A percentile compares a stretch with the other conserved stretches of the same genome.
phyloP scores from a whole-genome alignment of 2,888 invertebrate genomes.

The Drosophila meridiana region DNA sequence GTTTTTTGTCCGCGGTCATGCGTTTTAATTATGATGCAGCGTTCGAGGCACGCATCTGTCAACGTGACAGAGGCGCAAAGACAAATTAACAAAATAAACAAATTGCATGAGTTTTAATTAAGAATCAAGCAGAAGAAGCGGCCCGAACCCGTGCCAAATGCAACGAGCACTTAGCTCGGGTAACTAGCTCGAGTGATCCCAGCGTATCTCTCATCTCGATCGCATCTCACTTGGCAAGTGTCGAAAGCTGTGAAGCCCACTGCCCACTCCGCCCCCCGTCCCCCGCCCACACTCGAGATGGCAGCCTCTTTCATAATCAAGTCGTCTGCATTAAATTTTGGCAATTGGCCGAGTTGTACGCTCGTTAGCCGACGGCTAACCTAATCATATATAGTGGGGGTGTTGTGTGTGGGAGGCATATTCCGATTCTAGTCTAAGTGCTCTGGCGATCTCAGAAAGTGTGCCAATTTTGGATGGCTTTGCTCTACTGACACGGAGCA shows the following conservation, averaged over 20 bases:
- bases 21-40: slow-evolving; percentile 82
- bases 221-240: slow-evolving; percentile 31
- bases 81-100: slow-evolving; percentile 76
- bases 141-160: slow-evolving; percentile 53
- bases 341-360: slow-evolving; percentile 75
- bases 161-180: slow-evolving; percentile 31
- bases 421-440: slow-evolving; percentile 10
- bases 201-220: slow-evolving; percentile 10
- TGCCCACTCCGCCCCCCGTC: background rate
- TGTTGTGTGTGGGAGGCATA: slow-evolving; percentile 39
- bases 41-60: slow-evolving; percentile 73
- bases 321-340: slow-evolving; percentile 75
- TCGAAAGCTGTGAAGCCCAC: slow-evolving; percentile 20
- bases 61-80: slow-evolving; percentile 68
- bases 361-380: slow-evolving; percentile 58
- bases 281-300: background rate
- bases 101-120: slow-evolving; percentile 73
- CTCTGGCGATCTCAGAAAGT: slow-evolving; percentile 53
- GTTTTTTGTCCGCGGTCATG: slow-evolving; percentile 61
- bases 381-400: slow-evolving; percentile 61
- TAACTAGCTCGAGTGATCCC: slow-evolving; percentile 53
- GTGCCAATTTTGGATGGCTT: slow-evolving; percentile 64
- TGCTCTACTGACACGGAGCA: slow-evolving; percentile 65
- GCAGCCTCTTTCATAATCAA: slow-evolving; percentile 67
- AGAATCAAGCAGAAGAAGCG: slow-evolving; percentile 30